Percentiles rank a stretch among this genome's conserved stretches.
Conservation (phyloP, 2,113 vertebrate species). For the Chloebia gouldiae region DNA sequence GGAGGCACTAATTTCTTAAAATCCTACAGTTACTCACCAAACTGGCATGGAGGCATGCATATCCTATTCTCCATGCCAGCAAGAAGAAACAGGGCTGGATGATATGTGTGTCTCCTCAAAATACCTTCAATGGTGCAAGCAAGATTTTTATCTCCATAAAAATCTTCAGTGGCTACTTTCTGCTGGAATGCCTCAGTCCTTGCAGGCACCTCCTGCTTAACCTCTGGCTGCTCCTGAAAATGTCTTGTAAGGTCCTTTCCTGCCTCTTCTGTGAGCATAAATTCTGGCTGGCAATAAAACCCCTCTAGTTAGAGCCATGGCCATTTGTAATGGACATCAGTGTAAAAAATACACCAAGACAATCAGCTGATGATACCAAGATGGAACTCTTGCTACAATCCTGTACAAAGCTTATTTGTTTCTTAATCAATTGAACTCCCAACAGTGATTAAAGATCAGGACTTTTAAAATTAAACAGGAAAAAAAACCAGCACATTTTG, state of each 20-base stretch:
- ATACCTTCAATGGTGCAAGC: not conserved
- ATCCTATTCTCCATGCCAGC: not conserved
- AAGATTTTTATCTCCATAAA: not conserved
- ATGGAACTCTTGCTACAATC: not conserved
- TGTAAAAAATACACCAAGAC: not conserved
- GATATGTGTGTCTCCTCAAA: not conserved
- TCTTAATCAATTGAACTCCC: not conserved
- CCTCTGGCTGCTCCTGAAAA: not conserved
- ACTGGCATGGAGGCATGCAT: rapidly evolving
- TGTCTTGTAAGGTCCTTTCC: not conserved
- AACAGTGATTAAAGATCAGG: not conserved
- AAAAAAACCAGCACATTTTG: not conserved
- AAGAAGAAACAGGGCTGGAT: not conserved
- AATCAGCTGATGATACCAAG: not conserved
- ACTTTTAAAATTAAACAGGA: not conserved
- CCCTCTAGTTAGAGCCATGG: no score
- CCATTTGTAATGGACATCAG: not conserved
- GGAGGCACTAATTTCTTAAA: not conserved
- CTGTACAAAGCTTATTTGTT: not conserved
- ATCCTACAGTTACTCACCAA: not conserved
- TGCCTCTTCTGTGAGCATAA: not conserved
- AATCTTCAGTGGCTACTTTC: not conserved
- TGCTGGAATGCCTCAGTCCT: not conserved
- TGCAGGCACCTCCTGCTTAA: not conserved
- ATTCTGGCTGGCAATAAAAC: not conserved